Conservation (phyloP, 1,140 invertebrate genomes). For the Zaprionus inermis region DNA sequence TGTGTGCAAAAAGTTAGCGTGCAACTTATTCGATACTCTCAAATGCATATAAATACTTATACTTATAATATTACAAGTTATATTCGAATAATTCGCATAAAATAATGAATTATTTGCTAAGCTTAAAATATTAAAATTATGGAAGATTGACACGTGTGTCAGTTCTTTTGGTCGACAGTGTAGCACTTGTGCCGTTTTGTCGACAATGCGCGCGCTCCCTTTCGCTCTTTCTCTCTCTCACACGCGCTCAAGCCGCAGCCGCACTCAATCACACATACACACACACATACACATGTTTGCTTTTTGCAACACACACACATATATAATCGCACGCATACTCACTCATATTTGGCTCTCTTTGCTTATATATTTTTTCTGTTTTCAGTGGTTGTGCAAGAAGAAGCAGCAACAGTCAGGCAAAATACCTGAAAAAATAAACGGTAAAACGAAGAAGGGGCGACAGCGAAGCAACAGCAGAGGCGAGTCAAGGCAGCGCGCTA, state of each 20-base stretch:
- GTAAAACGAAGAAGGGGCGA: constrained; percentile 82
- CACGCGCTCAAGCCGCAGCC: constrained; percentile 67
- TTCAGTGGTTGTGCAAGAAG: constrained; percentile 83
- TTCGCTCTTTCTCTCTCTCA: constrained; percentile 49
- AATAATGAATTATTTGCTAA: background rate
- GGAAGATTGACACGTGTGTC: constrained; percentile 24
- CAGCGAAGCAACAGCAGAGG: constrained; percentile 64
- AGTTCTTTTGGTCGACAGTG: constrained; percentile 56
- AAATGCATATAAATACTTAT: background rate
- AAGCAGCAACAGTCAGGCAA: constrained; percentile 81
- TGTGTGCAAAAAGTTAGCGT: constrained; percentile 28
- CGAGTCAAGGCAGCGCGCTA: constrained; percentile 69
- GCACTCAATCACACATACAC: constrained; percentile 52
- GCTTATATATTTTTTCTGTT: constrained; percentile 72
- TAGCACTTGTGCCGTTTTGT: constrained; percentile 78
- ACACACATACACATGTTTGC: constrained; percentile 42
- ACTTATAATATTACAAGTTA: background rate
- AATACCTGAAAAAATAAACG: constrained; percentile 83
- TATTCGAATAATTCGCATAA: background rate
- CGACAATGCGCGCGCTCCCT: constrained; percentile 76
- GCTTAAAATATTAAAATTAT: background rate
- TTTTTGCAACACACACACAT: constrained; percentile 41
- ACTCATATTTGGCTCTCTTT: constrained; percentile 60
- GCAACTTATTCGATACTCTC: background rate
- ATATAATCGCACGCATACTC: constrained; percentile 58